These are phyloP conservation scores for Lepeophtheirus salmonis DNA, from an alignment of 1,140 invertebrate species.

Conservation along the genomic window DNA sequence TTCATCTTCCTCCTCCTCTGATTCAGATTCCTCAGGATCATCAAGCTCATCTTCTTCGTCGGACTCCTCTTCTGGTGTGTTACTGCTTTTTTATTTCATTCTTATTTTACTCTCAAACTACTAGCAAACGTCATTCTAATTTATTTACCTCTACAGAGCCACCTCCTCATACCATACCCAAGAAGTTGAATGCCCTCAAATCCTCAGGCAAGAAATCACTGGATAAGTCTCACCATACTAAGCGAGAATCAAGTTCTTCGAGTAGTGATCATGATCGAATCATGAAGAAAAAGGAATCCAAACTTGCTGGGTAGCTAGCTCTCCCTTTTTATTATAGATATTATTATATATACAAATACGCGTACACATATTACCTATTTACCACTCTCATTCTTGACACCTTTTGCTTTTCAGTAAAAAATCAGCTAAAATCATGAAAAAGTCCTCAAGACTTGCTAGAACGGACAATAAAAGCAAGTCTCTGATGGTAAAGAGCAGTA, in stretches of 20 bases:
- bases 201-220: not conserved
- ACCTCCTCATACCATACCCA: not conserved
- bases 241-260: not conserved
- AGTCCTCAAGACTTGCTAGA: not conserved
- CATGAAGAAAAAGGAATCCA: not conserved
- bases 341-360: no score
- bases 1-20: slow-evolving; percentile 18
- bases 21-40: slow-evolving; percentile 14
- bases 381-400: no score
- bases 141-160: no score
- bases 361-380: no score
- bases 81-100: no score
- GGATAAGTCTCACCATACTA: not conserved
- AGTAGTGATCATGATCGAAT: not conserved
- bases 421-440: not conserved
- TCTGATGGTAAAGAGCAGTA: not conserved
- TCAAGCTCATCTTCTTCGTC: not conserved
- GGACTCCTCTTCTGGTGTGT: not conserved
- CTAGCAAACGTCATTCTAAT: no score
- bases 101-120: not conserved
- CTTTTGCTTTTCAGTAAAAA: not conserved
- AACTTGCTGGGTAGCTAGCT: no score
- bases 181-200: not conserved
- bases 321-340: no score
- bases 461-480: no score